phyloP scores from a whole-genome alignment of 2,113 vertebrate genomes.

The Tyto alba region DNA sequence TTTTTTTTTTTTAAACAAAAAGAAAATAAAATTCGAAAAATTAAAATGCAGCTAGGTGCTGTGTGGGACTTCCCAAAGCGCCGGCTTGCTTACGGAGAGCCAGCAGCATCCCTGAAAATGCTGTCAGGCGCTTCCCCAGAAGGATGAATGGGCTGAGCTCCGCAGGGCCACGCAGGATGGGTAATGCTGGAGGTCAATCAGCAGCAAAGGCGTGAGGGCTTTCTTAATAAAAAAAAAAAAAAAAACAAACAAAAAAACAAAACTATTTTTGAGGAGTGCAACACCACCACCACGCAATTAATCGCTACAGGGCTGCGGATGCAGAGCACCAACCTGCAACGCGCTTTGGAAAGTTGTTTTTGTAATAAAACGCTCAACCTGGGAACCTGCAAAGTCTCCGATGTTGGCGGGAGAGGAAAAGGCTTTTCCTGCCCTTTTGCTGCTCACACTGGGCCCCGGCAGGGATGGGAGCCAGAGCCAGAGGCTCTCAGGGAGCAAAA shows the following conservation, averaged over 20 bases:
- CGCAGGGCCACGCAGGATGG: accelerated
- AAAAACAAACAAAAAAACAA: neutral
- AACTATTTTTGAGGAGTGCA: neutral
- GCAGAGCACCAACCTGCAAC: neutral
- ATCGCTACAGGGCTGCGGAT: neutral
- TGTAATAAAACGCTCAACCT: neutral
- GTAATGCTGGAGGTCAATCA: no score
- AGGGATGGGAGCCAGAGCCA: neutral
- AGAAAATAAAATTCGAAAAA: neutral
- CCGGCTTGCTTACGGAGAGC: accelerated
- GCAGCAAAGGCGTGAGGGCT: neutral
- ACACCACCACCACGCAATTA: neutral
- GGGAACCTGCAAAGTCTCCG: neutral
- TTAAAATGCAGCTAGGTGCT: accelerated
- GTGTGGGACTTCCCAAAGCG: neutral
- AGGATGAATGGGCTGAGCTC: neutral
- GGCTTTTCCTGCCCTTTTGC: neutral
- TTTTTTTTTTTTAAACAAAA: neutral
- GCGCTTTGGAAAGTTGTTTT: accelerated
- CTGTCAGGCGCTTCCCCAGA: neutral
- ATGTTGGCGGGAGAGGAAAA: accelerated
- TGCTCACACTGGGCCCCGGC: neutral
- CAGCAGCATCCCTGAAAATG: no score
- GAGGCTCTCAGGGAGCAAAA: neutral
- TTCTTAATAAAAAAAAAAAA: neutral